Evolutionary conservation across 2,888 invertebrate species (phyloP).

Genomic region (Eueremaeus valkanovi): DNA sequence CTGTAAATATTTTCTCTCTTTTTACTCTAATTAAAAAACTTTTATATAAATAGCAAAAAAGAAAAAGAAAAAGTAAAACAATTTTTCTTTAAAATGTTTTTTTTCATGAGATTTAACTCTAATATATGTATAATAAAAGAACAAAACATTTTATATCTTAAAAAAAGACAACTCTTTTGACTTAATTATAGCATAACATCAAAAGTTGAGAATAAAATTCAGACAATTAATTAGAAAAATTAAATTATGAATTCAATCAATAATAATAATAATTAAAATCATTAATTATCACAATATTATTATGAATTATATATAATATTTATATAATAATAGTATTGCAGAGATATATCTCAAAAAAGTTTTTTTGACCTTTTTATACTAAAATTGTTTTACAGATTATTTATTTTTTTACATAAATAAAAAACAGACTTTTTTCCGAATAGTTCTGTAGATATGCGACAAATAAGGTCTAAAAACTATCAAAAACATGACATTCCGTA

Average conservation of each 20-base stretch:
- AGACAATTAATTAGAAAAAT: background rate
- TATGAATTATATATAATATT: constrained; percentile 7
- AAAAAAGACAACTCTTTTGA: too few relatives aligned
- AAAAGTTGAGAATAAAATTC: background rate
- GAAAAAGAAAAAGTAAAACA: too few relatives aligned
- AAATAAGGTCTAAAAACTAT: background rate
- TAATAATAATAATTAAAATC: background rate
- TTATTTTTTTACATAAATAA: background rate
- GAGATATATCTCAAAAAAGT: background rate
- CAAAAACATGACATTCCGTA: background rate
- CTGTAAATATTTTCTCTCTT: background rate
- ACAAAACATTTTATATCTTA: background rate
- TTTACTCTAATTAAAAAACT: background rate
- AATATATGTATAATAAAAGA: background rate
- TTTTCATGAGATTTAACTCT: constrained; percentile 3
- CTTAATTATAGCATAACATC: too few relatives aligned
- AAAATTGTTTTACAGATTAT: background rate
- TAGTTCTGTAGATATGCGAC: background rate
- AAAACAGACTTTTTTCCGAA: background rate
- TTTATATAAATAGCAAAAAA: constrained; percentile 1
- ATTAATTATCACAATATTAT: constrained; percentile 10
- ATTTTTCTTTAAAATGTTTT: background rate
- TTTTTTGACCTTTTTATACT: background rate
- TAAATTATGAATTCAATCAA: background rate
- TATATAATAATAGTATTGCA: constrained; percentile 8